A percentile compares a stretch with the other conserved stretches of the same genome.
Evolutionary conservation across 1,140 invertebrate genomes (phyloP).

Genomic region (Drosophila serrata): DNA sequence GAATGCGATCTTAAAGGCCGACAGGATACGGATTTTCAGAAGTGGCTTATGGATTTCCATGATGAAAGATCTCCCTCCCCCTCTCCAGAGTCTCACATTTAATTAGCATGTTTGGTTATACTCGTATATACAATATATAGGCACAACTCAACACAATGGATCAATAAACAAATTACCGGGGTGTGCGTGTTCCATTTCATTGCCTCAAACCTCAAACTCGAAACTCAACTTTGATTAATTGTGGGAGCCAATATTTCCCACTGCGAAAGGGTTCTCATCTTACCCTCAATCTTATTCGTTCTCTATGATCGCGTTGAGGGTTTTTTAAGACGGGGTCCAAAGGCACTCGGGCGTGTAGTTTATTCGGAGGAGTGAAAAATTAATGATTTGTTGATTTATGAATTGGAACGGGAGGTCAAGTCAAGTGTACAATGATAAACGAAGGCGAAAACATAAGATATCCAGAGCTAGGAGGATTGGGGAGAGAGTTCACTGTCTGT

Average conservation of each 20-base stretch:
- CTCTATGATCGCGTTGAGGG: slow-evolving; percentile 25
- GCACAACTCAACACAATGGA: slow-evolving; percentile 59
- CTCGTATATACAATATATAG: slow-evolving; percentile 17
- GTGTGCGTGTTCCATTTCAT: slow-evolving; percentile 74
- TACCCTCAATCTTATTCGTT: slow-evolving; percentile 21
- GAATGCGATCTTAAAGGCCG: slow-evolving; percentile 66
- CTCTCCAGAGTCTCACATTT: slow-evolving; percentile 56
- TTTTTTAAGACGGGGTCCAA: slow-evolving; percentile 8
- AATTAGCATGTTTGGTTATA: slow-evolving; percentile 72
- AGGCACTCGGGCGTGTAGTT: slow-evolving; percentile 38
- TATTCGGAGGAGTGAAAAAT: slow-evolving; percentile 72
- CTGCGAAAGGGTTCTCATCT: slow-evolving; percentile 56
- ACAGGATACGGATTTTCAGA: slow-evolving; percentile 64
- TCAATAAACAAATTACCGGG: slow-evolving; percentile 79
- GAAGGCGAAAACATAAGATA: slow-evolving; percentile 40
- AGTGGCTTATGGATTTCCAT: slow-evolving; percentile 48
- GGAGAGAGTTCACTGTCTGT: slow-evolving; percentile 41
- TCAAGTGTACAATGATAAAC: slow-evolving; percentile 78
- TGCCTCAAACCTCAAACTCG: slow-evolving; percentile 40
- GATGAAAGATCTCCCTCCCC: slow-evolving; percentile 38
- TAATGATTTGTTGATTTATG: slow-evolving; percentile 85
- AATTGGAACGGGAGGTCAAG: slow-evolving; percentile 78
- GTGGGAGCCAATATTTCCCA: slow-evolving; percentile 80
- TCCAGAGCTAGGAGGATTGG: not conserved
- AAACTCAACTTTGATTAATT: slow-evolving; percentile 73